phyloP scores from a whole-genome alignment of 2,113 vertebrate genomes.

The Oophaga pumilio region DNA sequence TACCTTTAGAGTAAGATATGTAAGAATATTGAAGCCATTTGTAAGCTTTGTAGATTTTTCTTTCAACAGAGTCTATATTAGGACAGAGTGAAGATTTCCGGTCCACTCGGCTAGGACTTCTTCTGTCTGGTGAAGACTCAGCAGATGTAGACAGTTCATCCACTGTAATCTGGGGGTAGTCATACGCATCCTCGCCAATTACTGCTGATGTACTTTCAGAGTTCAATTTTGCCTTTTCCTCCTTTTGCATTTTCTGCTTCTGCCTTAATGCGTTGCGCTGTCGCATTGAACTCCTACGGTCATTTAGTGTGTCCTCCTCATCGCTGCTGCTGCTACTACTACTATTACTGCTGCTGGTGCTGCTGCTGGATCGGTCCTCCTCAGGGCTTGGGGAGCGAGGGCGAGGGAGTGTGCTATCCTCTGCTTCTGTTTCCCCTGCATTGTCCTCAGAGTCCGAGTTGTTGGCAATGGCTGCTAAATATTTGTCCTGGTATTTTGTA shows the following conservation, averaged over 20 bases:
- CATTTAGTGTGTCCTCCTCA: slow-evolving; percentile 79
- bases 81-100: slow-evolving; percentile 71
- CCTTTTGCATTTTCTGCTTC: slow-evolving; percentile 76
- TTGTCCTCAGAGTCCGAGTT: slow-evolving; percentile 86
- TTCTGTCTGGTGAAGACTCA: slow-evolving; percentile 76
- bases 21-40: slow-evolving; percentile 82
- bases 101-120: slow-evolving; percentile 64
- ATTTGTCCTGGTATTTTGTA: slow-evolving; percentile 81
- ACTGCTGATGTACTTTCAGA: slow-evolving; percentile 71
- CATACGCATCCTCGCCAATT: slow-evolving; percentile 86
- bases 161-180: slow-evolving; percentile 88
- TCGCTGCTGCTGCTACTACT: slow-evolving; percentile 84
- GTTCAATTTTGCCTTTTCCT: slow-evolving; percentile 74
- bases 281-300: slow-evolving; percentile 78
- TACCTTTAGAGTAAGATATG: slow-evolving; percentile 76
- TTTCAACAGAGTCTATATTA: slow-evolving; percentile 76
- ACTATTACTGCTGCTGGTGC: slow-evolving; percentile 87
- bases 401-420: slow-evolving; percentile 86
- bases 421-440: slow-evolving; percentile 74
- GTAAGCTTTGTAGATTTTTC: slow-evolving; percentile 83
- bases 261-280: slow-evolving; percentile 86
- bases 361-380: slow-evolving; percentile 85
- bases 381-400: slow-evolving; percentile 90
- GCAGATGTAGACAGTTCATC: slow-evolving; percentile 89
- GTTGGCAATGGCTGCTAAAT: slow-evolving; percentile 84